phyloP scores from a whole-genome alignment of 2,113 vertebrate genomes.

The Aptenodytes forsteri region DNA sequence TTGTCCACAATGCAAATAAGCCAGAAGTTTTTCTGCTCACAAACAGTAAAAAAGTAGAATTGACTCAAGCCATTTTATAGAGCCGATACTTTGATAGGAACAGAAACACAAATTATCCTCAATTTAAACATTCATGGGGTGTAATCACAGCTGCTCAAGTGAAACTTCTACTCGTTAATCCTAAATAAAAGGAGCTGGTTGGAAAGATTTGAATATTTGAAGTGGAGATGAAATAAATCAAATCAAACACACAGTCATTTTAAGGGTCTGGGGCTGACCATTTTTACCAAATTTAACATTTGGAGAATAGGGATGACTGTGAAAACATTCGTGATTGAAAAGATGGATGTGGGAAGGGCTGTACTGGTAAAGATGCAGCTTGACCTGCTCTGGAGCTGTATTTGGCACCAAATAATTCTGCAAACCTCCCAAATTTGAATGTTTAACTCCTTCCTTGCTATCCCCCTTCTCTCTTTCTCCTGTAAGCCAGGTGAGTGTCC shows the following conservation, averaged over 20 bases:
- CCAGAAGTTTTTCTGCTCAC: slow-evolving; percentile 22
- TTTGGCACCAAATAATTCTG: neutral
- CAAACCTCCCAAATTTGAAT: neutral
- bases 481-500: neutral
- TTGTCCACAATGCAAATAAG: neutral
- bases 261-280: neutral
- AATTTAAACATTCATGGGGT: neutral
- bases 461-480: neutral
- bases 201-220: neutral
- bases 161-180: neutral
- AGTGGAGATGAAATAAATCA: neutral
- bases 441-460: neutral
- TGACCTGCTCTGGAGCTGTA: neutral
- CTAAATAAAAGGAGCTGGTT: neutral
- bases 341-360: neutral
- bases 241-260: neutral
- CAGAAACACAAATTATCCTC: neutral
- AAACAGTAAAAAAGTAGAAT: neutral
- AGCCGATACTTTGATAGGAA: neutral
- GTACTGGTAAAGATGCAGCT: neutral
- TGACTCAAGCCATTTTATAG: neutral
- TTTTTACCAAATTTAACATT: neutral
- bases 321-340: neutral
- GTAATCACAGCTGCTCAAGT: neutral
- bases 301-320: neutral